These are phyloP conservation scores for Deilephila porcellus DNA, from an alignment of 2,888 invertebrate species.

Conservation along the genomic window DNA sequence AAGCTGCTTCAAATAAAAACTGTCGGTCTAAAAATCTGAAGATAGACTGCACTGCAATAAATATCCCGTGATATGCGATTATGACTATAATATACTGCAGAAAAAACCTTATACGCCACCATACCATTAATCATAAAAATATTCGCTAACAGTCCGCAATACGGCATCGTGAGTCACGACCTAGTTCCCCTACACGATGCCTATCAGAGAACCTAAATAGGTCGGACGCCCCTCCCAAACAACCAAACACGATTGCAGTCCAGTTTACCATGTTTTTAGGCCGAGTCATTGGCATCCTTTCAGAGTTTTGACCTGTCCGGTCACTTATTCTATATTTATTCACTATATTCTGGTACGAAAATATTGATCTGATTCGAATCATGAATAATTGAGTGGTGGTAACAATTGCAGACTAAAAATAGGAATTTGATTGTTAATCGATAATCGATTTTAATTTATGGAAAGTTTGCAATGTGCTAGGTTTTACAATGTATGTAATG, in stretches of 20 bases:
- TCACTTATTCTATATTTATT: too few species aligned
- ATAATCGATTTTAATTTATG: background rate
- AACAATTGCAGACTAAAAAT: background rate
- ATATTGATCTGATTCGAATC: background rate
- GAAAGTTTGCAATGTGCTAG: background rate
- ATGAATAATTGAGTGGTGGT: background rate
- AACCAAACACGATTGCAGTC: conserved; percentile 14
- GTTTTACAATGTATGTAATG: too few species aligned
- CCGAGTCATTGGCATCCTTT: conserved; percentile 27
- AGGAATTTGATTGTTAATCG: background rate
- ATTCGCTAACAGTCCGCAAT: background rate
- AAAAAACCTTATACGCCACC: background rate
- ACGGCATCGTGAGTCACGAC: background rate
- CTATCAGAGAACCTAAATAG: conserved; percentile 1
- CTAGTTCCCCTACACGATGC: background rate
- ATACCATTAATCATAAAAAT: background rate
- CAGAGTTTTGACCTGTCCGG: conserved; percentile 26
- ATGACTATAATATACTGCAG: background rate
- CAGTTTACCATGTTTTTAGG: conserved; percentile 17
- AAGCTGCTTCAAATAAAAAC: too few species aligned
- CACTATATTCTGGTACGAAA: background rate
- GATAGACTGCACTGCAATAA: too few species aligned
- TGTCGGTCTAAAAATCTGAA: too few species aligned
- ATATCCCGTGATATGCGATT: background rate
- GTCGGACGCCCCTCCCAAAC: background rate